Evolutionary conservation across 2,888 invertebrate species (phyloP), one percentile per base, ranked within the genome.

Genomic region (Pyralis farinalis): DNA sequence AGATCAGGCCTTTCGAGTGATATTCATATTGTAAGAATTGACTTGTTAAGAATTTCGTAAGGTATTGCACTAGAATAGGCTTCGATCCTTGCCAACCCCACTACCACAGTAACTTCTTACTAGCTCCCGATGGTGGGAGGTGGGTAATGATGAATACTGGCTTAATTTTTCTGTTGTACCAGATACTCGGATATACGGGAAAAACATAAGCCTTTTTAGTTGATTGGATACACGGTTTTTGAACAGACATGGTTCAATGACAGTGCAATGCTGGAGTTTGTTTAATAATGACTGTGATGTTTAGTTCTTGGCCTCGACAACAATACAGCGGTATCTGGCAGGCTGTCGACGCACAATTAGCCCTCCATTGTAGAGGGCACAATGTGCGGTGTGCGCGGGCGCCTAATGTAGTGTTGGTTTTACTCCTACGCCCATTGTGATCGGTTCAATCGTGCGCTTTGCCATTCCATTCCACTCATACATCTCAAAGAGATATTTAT

Each of bases 301-400:
- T 56, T 63, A 61, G 59, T 60, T 57, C 56, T 64, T 54, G 56
- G 51, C 46, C 53, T 54, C 48, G 55, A 59, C 64, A 74, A 74
- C 75, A 74, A 73, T 68, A 61, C 63, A 60, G 63, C 63, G 63
- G 71, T 72, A 62, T 72, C 69, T 66, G 67, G 62, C 59, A 29
- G 42, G 44, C 71, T 85, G 85, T 87, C 85, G 79, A 73, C 84
- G 81, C 72, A 85, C 84, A 87, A 88, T 88, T 86, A 87, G 82
- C 76, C 53, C 55, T 63, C 76, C 69, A 85, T 87, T 84, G 83
- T 84, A 63, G 47, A 54, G 43, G 44, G 51, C 51, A 66, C 59
- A 76, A 76, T 78, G 76, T 78, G 58, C 42, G 36, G 77, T 75
- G 72, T 69, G 75, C 75, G 74, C 76, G 63, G 56, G 51, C 56